Evolutionary conservation across 2,113 vertebrate species (phyloP), one percentile per base, ranked within the genome.

Genomic region (Falcunculus frontatus): DNA sequence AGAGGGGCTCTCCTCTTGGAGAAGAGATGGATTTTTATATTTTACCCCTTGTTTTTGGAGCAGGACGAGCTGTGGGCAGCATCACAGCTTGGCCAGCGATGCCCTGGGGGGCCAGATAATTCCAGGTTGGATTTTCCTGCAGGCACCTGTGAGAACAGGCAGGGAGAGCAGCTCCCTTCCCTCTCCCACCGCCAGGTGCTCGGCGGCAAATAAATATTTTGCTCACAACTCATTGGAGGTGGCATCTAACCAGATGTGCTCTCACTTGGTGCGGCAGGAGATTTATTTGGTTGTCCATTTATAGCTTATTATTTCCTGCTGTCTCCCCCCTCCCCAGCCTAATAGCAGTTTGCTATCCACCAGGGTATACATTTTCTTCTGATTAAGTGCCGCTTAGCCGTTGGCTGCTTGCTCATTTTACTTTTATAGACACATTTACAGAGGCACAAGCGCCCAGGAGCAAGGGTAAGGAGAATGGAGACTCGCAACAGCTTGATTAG

Each of bases 331-430:
- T 70, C 75, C 91, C 56, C 81, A 63, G 26, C 91, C 92, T 64
- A 72, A 91, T 89, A 80, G 95, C 95, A 93, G 93, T 95, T 97
- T 96, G 87, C 96, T 93, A 75, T 94, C 92, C 96, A 98, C 95
- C 88, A 80, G 97, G 96, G 95, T 95, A 94, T 91, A 85, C 94
- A 94, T 96, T 92, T 96, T 93, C 96, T 88, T 80, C 96, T 97
- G 95, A 98, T 97, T 97, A 97, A 98, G 96, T 96, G 96, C 93
- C 53, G 93, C 95, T 97, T 97, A 97, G 96, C 97, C 92, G 85
- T 91, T 97, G 95, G 97, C 97, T 97, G 95, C 96, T 97, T 96
- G 93, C 94, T 97, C 89, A 80, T 70, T 96, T 97, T 90, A 39
- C 93, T 97, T 97, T 98, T 97, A 97, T 95, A 95, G 97, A 88